These are phyloP conservation scores for Mobula hypostoma DNA, from an alignment of 2,113 vertebrate species.

Conservation along the genomic window DNA sequence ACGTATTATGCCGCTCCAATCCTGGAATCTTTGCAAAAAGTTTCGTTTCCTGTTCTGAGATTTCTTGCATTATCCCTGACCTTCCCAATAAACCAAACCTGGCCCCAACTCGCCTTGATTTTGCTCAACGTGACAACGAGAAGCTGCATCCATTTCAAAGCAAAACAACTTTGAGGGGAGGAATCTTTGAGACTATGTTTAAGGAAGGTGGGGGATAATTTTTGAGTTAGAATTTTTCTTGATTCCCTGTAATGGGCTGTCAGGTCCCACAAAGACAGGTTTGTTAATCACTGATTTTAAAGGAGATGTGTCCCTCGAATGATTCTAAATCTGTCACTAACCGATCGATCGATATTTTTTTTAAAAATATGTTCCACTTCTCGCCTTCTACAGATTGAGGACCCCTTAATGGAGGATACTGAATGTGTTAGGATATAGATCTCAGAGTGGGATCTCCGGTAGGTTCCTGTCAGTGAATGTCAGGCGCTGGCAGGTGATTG, in stretches of 20 bases:
- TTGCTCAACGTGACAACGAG: not conserved
- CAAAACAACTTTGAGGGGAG: too few species aligned
- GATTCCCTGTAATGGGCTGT: not conserved
- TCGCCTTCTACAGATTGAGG: not conserved
- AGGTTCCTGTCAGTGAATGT: not conserved
- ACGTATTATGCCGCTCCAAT: too few species aligned
- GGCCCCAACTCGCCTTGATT: not conserved
- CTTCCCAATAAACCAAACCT: not conserved
- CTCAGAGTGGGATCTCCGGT: not conserved
- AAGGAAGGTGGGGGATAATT: not conserved
- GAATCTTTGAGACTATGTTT: not conserved
- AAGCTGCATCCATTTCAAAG: not conserved
- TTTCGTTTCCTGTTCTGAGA: not conserved
- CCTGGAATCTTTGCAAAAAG: not conserved
- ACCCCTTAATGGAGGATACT: not conserved
- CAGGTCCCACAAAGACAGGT: not conserved
- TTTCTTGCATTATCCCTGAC: not conserved
- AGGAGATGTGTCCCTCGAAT: not conserved
- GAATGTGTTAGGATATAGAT: not conserved
- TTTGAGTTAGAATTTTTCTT: not conserved
- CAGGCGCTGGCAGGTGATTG: not conserved
- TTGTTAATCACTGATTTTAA: not conserved
- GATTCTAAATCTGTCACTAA: not conserved
- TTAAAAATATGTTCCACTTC: not conserved
- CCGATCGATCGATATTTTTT: not conserved